These are phyloP conservation scores for Mormyrus hasselquistii DNA, from an alignment of 2,797 vertebrate genomes.

Conservation along the genomic window DNA sequence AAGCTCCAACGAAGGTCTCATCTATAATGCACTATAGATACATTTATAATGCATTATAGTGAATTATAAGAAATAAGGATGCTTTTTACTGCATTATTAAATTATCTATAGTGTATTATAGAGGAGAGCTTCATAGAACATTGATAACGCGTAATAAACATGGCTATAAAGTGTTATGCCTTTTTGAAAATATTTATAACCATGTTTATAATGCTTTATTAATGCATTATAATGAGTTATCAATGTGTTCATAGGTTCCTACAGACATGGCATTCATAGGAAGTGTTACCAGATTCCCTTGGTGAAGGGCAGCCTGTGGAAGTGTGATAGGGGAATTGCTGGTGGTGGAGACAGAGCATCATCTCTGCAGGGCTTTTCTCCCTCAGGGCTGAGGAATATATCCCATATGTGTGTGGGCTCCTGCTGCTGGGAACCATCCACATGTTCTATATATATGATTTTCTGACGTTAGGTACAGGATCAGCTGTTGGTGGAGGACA, in stretches of 20 bases:
- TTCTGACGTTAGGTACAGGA: background rate
- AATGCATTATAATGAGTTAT: background rate
- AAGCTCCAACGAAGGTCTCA: background rate
- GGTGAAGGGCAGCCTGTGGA: background rate
- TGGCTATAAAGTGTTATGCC: background rate
- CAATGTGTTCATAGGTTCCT: background rate
- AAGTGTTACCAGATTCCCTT: background rate
- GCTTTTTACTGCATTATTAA: background rate
- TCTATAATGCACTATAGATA: background rate
- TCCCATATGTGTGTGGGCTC: background rate
- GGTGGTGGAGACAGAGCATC: background rate
- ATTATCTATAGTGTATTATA: background rate
- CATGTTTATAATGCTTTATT: background rate
- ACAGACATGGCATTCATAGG: background rate
- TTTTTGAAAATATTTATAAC: background rate
- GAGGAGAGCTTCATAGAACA: background rate
- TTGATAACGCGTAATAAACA: background rate
- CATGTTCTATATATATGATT: background rate
- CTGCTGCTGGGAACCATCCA: background rate
- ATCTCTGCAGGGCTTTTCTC: background rate
- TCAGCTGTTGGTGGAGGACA: background rate
- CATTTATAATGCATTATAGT: background rate
- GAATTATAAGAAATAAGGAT: background rate
- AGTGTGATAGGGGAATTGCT: background rate
- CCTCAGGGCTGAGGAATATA: background rate